Conservation (phyloP, 2,888 invertebrate genomes). For the Spodoptera exigua region DNA sequence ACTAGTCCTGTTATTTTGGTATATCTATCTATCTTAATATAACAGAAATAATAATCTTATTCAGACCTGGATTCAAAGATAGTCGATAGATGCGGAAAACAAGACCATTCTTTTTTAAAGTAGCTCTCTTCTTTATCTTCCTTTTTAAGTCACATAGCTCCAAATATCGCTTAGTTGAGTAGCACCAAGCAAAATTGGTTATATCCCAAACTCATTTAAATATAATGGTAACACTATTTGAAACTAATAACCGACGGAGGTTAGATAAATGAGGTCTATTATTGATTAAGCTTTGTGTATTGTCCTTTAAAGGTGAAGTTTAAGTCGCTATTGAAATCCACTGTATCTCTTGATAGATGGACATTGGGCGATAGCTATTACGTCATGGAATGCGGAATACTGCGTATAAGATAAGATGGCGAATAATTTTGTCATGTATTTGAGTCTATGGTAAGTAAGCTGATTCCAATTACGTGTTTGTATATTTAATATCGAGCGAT, state of each 20-base stretch:
- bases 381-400: slow-evolving; percentile 47
- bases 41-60: too few relatives aligned
- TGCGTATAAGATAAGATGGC: slow-evolving; percentile 22
- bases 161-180: too few relatives aligned
- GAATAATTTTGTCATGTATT: slow-evolving; percentile 44
- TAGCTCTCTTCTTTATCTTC: too few relatives aligned
- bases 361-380: slow-evolving; percentile 26
- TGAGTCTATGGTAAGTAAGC: slow-evolving; percentile 17
- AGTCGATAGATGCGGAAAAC: too few relatives aligned
- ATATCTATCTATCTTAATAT: too few relatives aligned
- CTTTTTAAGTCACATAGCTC: too few relatives aligned
- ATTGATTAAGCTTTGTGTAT: slow-evolving; percentile 73
- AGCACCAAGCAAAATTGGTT: neutral
- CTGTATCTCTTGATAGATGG: slow-evolving; percentile 49
- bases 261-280: slow-evolving; percentile 73
- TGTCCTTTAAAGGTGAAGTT: slow-evolving; percentile 72
- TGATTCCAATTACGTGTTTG: too few relatives aligned
- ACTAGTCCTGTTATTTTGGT: too few relatives aligned
- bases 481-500: too few relatives aligned
- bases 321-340: slow-evolving; percentile 57
- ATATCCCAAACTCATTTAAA: slow-evolving; percentile 18
- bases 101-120: too few relatives aligned
- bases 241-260: slow-evolving; percentile 73
- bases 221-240: slow-evolving; percentile 43
- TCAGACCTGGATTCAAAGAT: too few relatives aligned